These are phyloP conservation scores for Aegithalos caudatus DNA, from an alignment of 2,113 vertebrate species.

Conservation along the genomic window DNA sequence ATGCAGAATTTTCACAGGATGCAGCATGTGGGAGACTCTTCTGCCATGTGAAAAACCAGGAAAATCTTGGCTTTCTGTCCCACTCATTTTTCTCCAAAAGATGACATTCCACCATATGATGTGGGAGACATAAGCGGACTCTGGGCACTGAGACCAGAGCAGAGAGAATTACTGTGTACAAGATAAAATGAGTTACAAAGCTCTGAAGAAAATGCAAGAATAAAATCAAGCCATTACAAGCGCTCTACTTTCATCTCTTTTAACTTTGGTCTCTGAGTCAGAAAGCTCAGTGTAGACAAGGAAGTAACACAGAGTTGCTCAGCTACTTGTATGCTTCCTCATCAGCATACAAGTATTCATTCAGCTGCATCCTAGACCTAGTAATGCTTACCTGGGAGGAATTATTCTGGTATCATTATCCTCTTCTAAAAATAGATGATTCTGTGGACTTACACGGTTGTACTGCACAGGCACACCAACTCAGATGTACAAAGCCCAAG, in stretches of 20 bases:
- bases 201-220: neutral
- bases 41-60: neutral
- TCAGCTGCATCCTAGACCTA: neutral
- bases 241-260: neutral
- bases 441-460: neutral
- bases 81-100: neutral
- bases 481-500: neutral
- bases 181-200: neutral
- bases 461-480: neutral
- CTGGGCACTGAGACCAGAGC: neutral
- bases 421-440: neutral
- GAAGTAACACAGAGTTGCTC: neutral
- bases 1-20: neutral
- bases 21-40: rapidly evolving
- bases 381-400: neutral
- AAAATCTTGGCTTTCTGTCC: neutral
- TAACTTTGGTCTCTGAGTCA: neutral
- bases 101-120: rapidly evolving
- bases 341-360: no score
- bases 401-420: neutral
- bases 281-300: neutral
- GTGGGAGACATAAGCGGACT: neutral
- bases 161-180: neutral
- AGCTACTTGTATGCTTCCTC: neutral
- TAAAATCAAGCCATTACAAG: neutral